Base-by-base conservation (phyloP, 1,140 invertebrate species). In the Trichonephila clavipes region DNA sequence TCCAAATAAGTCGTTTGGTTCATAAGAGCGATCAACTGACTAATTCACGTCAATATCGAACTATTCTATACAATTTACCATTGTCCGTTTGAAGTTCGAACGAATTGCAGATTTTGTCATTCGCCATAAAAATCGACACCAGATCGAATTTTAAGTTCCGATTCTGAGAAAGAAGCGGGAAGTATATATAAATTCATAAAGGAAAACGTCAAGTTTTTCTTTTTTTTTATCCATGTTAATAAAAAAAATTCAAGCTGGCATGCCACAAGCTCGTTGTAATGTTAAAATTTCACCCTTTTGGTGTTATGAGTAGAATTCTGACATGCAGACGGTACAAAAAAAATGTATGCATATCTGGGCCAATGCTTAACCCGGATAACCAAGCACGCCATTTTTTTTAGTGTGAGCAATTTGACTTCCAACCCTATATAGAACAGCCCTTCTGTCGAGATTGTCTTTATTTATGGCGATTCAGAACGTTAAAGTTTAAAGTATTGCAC, bases 301-400 rank as follows among this genome's bases (percentile, higher is more conserved):
- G 24, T 77, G 72, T 28, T 34, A 77, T 77, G 72, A 77, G 24
- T 40, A 28, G 28, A 40, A 18, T 40, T 16, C 40, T 77, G 72
- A 40, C 16, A 77, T 28, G 28, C 72, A 77, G 72, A 77, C 72
- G 34, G 34, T 40, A 40, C 18, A 18, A 77, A 77, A 77, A 72
- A 77, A 40, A 40, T 40, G 0, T 77, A 40, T 77, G 72, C 28
- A 77, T 77, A 77, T 34, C 28, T 77, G 34, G 72, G 72, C 72
- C 72, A 77, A 28, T 24, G 72, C 72, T 77, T 77, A 77, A 77
- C 72, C 72, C 34, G 72, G 28, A 77, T 77, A 77, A 6, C 24
- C 3, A 28, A 34, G 28, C 72, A 77, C 72, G 72, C 72, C 34
- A 77, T 77, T 77, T 77, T 77, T 51, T 51, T 51, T 51, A 51